Evolutionary conservation across 2,113 vertebrate species (phyloP).

Genomic region (Pundamilia nyererei): DNA sequence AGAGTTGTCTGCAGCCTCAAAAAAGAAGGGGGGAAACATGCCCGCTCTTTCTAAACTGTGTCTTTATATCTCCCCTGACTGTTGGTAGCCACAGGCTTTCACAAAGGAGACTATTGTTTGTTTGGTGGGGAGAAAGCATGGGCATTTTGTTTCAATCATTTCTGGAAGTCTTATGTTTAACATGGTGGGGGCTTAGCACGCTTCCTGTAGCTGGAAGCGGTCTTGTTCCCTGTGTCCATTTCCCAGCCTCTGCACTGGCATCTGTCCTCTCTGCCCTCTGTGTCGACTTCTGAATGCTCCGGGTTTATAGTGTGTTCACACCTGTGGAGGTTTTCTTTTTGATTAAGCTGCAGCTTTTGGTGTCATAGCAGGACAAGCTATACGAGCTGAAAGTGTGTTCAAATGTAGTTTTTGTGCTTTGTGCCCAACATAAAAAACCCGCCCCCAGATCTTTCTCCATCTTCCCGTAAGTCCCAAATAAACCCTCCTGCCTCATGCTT

Average conservation of each 20-base stretch:
- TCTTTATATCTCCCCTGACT: slow-evolving; percentile 78
- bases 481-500: neutral
- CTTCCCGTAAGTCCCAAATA: neutral
- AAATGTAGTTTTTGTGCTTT: neutral
- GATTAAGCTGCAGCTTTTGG: neutral
- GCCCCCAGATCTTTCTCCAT: neutral
- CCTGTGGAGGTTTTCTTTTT: neutral
- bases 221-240: slow-evolving; percentile 34
- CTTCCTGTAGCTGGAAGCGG: slow-evolving; percentile 55
- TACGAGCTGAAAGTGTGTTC: neutral
- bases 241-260: slow-evolving; percentile 8
- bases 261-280: slow-evolving; percentile 6
- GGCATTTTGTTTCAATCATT: slow-evolving; percentile 89
- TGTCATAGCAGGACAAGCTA: neutral
- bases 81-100: slow-evolving; percentile 71
- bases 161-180: slow-evolving; percentile 84
- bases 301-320: neutral
- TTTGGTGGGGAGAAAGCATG: slow-evolving; percentile 60
- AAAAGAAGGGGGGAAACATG: neutral
- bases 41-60: slow-evolving; percentile 75
- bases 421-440: neutral
- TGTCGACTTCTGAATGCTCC: neutral
- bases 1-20: slow-evolving; percentile 20
- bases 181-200: slow-evolving; percentile 63
- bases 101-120: slow-evolving; percentile 85